phyloP scores from a whole-genome alignment of 1,140 invertebrate species.

The Hycleus phaleratus region DNA sequence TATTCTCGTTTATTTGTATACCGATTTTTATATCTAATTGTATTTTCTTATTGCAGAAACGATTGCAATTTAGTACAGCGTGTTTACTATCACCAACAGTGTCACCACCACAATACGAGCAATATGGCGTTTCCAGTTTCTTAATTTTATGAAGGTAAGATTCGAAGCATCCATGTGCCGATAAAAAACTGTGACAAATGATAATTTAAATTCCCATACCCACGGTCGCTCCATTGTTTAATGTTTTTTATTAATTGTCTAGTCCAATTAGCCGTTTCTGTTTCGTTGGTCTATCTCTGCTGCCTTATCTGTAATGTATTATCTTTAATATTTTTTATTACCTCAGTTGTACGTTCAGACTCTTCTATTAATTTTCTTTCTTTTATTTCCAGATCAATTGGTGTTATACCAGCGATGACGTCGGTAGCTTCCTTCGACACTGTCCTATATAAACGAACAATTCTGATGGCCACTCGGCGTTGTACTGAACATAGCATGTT shows the following conservation, averaged over 20 bases:
- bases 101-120: background rate
- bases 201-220: background rate
- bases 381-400: constrained; percentile 3
- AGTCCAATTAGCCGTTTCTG: constrained; percentile 1
- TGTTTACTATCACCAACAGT: too few relatives aligned
- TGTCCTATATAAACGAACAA: constrained; percentile 6
- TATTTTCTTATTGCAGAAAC: too few relatives aligned
- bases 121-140: constrained; percentile 1
- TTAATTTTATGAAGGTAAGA: constrained; percentile 10
- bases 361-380: background rate
- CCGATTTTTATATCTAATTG: too few relatives aligned
- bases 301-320: constrained; percentile 6
- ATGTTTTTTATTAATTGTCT: constrained; percentile 11
- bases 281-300: constrained; percentile 1
- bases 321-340: background rate
- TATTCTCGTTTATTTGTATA: too few relatives aligned
- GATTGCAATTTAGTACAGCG: too few relatives aligned
- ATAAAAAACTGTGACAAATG: constrained; percentile 9
- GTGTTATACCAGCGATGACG: constrained; percentile 4
- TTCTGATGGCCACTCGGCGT: background rate
- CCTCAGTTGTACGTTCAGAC: background rate
- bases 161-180: constrained; percentile 15
- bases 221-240: background rate
- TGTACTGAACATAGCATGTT: background rate
- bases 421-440: constrained; percentile 1